phyloP scores from a whole-genome alignment of 2,113 vertebrate genomes.

The Etheostoma cragini region DNA sequence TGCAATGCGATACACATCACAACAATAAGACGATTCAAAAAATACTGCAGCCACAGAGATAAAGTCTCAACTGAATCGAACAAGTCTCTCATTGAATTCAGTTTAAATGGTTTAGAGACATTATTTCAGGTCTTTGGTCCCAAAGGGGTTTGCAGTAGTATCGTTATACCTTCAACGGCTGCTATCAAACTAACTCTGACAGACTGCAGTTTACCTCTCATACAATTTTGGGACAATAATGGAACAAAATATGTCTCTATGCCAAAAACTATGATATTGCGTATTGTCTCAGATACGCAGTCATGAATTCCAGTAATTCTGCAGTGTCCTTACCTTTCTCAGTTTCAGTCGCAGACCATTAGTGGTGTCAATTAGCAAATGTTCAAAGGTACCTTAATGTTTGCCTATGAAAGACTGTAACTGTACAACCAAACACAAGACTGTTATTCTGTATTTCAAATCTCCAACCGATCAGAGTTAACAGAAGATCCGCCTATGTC shows the following conservation, averaged over 20 bases:
- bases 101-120: neutral
- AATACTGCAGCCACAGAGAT: neutral
- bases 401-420: no score
- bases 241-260: neutral
- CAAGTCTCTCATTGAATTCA: neutral
- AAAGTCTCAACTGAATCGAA: neutral
- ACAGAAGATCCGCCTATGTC: constrained; percentile 15
- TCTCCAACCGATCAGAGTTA: constrained; percentile 59
- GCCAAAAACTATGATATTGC: neutral
- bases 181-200: neutral
- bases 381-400: neutral
- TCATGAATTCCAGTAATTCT: neutral
- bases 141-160: neutral
- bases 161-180: neutral
- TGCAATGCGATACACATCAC: neutral
- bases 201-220: neutral
- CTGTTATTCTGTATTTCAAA: constrained; percentile 66
- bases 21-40: neutral
- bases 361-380: neutral
- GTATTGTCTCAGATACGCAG: neutral
- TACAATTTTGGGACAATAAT: no score
- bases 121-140: neutral
- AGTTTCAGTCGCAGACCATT: constrained; percentile 30
- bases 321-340: constrained; percentile 62
- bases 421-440: neutral